Base-by-base conservation (phyloP, 2,888 invertebrate species). In the Isotomurus palustris region DNA sequence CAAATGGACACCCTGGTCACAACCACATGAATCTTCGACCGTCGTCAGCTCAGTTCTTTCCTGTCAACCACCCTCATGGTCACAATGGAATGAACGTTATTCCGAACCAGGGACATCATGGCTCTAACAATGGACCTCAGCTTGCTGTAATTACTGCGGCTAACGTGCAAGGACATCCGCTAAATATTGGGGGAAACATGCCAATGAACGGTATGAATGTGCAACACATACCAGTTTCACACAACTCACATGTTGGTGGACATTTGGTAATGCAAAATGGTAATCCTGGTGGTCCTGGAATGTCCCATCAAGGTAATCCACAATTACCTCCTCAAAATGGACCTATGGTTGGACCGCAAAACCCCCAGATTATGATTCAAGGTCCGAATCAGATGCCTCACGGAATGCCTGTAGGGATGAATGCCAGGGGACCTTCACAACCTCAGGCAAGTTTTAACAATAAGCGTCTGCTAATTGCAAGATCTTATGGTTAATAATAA, bases 21-120 rank as follows among this genome's bases (percentile, higher is more conserved):
- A 32, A 54, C 3, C 62, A 62, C 38, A 28, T 62, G 47, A 62
- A 58, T 32, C 56, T 68, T 21, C 47, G 68, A 47, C 67, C 66
- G 51, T 21, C 35, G 19, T 19, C 19, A n/a, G 49, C 67, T 19
- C 67, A 66, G 47, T 68, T 67, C 56, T 70, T 62, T 41, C 66
- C 67, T 10, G 65, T 70, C 2, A 59, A 60, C 14, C 61, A 60
- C 50, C 53, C 64, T 36, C 67, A 66, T 38, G 50, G 50, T 3
- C 12, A 38, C 25, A 6, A n/a, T n/a, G n/a, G n/a, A n/a, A 64
- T 67, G 60, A 63, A 57, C 45, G 53, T 67, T 21, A 62, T 66
- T 51, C 58, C 51, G 32, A 66, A 53, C 27, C 63, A 65, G 36
- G 56, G 50, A 17, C 58, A 65, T 25, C 62, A 62, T 36, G 21